Evolutionary conservation across 2,888 invertebrate species (phyloP).

Genomic region (Tenthredo scrophulariae): DNA sequence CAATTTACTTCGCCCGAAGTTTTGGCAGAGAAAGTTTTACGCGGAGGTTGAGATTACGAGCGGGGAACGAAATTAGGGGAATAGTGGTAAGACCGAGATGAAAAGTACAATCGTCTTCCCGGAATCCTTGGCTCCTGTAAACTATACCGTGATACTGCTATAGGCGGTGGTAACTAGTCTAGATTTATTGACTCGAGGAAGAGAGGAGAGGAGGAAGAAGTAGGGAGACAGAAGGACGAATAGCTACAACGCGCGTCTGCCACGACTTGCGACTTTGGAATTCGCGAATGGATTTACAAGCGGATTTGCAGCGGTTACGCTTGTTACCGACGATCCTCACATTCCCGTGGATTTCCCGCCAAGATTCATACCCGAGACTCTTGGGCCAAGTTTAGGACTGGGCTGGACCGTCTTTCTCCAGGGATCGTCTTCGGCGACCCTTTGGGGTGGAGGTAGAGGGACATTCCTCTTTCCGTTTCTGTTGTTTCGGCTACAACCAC

Average conservation of each 20-base stretch:
- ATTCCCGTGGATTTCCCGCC: slow-evolving; percentile 50
- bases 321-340: slow-evolving; percentile 46
- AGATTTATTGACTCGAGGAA: slow-evolving; percentile 2
- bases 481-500: background rate
- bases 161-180: background rate
- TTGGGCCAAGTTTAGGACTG: slow-evolving; percentile 27
- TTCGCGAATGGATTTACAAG: slow-evolving; percentile 39
- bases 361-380: slow-evolving; percentile 17
- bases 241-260: background rate
- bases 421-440: slow-evolving; percentile 12
- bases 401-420: background rate
- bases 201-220: background rate
- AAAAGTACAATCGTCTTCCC: background rate
- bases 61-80: slow-evolving; percentile 24
- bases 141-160: background rate
- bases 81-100: slow-evolving; percentile 19
- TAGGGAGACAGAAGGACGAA: background rate
- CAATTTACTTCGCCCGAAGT: slow-evolving; percentile 41
- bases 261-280: slow-evolving; percentile 41
- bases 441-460: background rate
- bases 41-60: slow-evolving; percentile 7
- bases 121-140: background rate
- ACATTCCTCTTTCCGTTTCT: slow-evolving; percentile 41
- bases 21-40: slow-evolving; percentile 19
- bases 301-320: slow-evolving; percentile 50